These are phyloP conservation scores for Euplexia lucipara DNA, from an alignment of 2,888 invertebrate genomes.

Conservation along the genomic window DNA sequence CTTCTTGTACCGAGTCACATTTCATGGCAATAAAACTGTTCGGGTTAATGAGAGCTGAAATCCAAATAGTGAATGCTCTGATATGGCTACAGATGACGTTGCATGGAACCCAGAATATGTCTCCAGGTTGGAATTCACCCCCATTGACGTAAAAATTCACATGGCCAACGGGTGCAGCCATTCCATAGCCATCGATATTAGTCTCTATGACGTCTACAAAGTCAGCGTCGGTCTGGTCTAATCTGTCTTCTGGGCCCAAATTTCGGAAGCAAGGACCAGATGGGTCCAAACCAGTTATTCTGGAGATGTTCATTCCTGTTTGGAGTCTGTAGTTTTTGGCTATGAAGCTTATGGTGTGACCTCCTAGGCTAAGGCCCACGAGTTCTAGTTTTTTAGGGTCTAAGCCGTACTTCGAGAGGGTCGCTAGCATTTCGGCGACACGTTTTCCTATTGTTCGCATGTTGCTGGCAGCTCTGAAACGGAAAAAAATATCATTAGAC, in stretches of 20 bases:
- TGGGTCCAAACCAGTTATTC: constrained; percentile 79
- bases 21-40: constrained; percentile 73
- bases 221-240: constrained; percentile 80
- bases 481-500: no score
- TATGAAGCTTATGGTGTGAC: constrained; percentile 79
- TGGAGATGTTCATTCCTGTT: constrained; percentile 76
- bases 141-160: constrained; percentile 84
- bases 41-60: constrained; percentile 72
- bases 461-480: constrained; percentile 77
- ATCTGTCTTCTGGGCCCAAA: constrained; percentile 75
- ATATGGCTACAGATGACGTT: constrained; percentile 74
- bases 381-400: constrained; percentile 78
- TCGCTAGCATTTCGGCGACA: constrained; percentile 77
- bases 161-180: constrained; percentile 81
- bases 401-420: constrained; percentile 73
- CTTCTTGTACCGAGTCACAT: constrained; percentile 76
- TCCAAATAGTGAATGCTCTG: constrained; percentile 71
- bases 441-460: constrained; percentile 75
- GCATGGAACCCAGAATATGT: constrained; percentile 71
- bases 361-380: constrained; percentile 80
- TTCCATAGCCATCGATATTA: constrained; percentile 81
- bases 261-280: constrained; percentile 83
- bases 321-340: constrained; percentile 76
- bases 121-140: constrained; percentile 79
- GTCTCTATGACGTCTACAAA: constrained; percentile 79